A percentile compares a stretch with the other conserved stretches of the same genome.
phyloP scores from a whole-genome alignment of 1,140 invertebrate genomes.

The Drosophila subobscura region DNA sequence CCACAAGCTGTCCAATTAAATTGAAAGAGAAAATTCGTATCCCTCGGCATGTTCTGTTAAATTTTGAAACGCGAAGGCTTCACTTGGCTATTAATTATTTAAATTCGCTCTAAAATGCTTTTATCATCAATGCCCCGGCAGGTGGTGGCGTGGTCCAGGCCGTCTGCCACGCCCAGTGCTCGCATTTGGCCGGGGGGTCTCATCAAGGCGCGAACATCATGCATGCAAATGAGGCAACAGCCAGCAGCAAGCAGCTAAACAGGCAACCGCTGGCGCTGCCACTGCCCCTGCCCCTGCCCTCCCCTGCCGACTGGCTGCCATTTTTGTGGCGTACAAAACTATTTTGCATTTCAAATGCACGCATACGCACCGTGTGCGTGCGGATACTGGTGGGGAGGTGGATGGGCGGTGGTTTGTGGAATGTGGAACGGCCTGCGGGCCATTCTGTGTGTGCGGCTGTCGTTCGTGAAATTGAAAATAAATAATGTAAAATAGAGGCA shows the following conservation, averaged over 20 bases:
- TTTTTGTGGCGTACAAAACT: conserved; percentile 63
- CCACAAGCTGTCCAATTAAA: too few relatives aligned
- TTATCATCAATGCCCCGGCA: conserved; percentile 42
- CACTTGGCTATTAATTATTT: conserved; percentile 60
- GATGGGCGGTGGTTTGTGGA: neutral
- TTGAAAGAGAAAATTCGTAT: too few relatives aligned
- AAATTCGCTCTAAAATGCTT: conserved; percentile 55
- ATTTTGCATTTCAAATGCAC: conserved; percentile 78
- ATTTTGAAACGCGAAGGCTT: conserved; percentile 47
- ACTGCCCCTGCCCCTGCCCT: neutral
- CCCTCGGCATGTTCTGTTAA: conserved; percentile 9
- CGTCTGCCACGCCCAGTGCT: neutral
- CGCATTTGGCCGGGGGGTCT: conserved; percentile 29
- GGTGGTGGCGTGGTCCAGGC: conserved; percentile 22
- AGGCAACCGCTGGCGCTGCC: neutral
- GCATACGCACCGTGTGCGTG: conserved; percentile 60
- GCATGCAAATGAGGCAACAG: conserved; percentile 69
- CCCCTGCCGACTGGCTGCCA: conserved; percentile 47
- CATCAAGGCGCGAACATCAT: conserved; percentile 65
- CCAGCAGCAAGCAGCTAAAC: neutral
- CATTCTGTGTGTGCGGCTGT: conserved; percentile 38
- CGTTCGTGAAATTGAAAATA: conserved; percentile 63
- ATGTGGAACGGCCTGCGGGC: conserved; percentile 15
- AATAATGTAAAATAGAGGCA: conserved; percentile 60
- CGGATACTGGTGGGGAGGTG: neutral